A percentile compares a stretch with the other conserved stretches of the same genome.
Evolutionary conservation across 2,888 invertebrate species (phyloP).

Genomic region (Zonitis immaculata): DNA sequence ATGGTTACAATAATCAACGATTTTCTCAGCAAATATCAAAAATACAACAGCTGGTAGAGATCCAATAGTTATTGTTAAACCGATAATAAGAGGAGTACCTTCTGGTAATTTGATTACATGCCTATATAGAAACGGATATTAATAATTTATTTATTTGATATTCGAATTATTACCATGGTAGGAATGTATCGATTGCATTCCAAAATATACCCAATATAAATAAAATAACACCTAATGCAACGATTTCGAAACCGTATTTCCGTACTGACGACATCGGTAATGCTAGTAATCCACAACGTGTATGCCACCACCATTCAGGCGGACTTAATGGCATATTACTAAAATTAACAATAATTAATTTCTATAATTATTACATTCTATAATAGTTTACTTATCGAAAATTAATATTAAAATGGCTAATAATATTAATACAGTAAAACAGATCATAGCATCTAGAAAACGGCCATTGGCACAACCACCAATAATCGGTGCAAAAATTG

Average conservation of each 20-base stretch:
- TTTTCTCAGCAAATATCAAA: conserved; percentile 72
- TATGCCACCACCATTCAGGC: conserved; percentile 87
- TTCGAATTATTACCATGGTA: no score
- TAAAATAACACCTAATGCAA: conserved; percentile 64
- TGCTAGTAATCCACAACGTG: conserved; percentile 69
- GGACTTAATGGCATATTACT: conserved; percentile 73
- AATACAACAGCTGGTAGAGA: conserved; percentile 67
- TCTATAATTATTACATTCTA: no score
- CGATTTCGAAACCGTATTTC: conserved; percentile 70
- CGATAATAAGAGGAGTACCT: conserved; percentile 57
- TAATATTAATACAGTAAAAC: conserved; percentile 55
- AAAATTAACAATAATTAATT: no score
- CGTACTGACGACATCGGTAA: conserved; percentile 76
- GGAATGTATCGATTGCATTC: conserved; percentile 74
- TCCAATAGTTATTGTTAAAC: conserved; percentile 62
- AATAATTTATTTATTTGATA: no score
- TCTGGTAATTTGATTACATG: conserved; percentile 55
- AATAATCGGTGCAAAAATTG: conserved; percentile 62
- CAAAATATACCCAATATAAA: conserved; percentile 71
- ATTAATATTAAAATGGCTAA: conserved; percentile 59
- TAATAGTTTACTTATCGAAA: conserved; percentile 55
- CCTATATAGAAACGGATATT: no score
- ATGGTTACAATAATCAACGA: conserved; percentile 79
- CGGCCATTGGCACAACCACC: conserved; percentile 45
- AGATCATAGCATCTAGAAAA: conserved; percentile 55